phyloP scores from a whole-genome alignment of 1,140 invertebrate genomes.

The Arctopsyche grandis region DNA sequence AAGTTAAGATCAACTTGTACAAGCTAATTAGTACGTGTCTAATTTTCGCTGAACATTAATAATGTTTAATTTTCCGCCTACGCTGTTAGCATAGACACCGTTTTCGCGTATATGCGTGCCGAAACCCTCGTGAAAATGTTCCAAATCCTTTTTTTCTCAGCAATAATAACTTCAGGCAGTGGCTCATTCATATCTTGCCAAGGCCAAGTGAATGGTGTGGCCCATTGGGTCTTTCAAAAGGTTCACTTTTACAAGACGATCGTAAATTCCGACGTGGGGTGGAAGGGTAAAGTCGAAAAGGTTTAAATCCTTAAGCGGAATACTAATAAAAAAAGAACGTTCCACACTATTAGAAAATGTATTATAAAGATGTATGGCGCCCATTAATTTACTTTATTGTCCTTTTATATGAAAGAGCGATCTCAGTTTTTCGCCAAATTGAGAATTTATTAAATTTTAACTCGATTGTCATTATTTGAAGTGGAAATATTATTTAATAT shows the following conservation, averaged over 20 bases:
- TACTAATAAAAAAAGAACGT: slow-evolving; percentile 7
- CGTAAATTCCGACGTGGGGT: slow-evolving; percentile 9
- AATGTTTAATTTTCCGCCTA: background rate
- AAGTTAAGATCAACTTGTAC: too few species aligned
- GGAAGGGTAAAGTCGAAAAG: background rate
- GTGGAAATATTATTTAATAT: too few species aligned
- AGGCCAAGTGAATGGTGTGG: background rate
- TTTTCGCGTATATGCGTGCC: background rate
- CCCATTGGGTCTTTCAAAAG: slow-evolving; percentile 2
- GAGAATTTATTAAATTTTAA: background rate
- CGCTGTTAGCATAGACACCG: background rate
- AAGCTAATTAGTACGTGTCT: too few species aligned
- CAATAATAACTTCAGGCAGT: background rate
- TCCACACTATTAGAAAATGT: slow-evolving; percentile 7
- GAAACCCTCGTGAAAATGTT: background rate
- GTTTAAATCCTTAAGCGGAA: slow-evolving; percentile 11
- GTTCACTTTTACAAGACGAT: slow-evolving; percentile 6
- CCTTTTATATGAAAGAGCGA: background rate
- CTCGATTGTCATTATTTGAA: too few species aligned
- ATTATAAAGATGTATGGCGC: slow-evolving; percentile 3
- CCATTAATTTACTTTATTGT: slow-evolving; percentile 20
- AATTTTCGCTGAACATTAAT: too few species aligned
- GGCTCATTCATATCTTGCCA: slow-evolving; percentile 8
- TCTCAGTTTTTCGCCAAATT: background rate
- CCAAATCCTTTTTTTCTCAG: background rate